Base-by-base conservation (phyloP, 2,888 invertebrate genomes). In the Metallyticus violacea region DNA sequence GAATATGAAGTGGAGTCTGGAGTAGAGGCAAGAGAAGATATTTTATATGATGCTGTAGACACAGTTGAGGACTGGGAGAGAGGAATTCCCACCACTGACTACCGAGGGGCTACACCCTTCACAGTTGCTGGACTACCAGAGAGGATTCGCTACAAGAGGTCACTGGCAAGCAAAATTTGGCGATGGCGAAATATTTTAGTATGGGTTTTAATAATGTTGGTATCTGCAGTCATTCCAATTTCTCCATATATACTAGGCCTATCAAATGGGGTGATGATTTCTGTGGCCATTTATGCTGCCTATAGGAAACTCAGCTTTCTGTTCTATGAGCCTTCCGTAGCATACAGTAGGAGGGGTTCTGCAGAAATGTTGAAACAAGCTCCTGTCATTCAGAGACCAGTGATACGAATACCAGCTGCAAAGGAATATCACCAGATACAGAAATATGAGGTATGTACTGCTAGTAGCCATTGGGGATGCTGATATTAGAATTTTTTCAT, bases 1-100 rank as follows among this genome's bases (percentile, higher is more conserved):
- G 88, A 88, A 87, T 92, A 82, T 89, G 93, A 93, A 87, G 93
- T 93, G 0, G 93, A 93, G 90, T 93, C 93, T 0, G 93, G 93
- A 6, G 90, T 93, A 25, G 93, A 93, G 89, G 93, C 93, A 0
- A 89, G 93, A 26, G 93, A 93, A 90, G 93, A 93, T 77, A 88
- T 15, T 4, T 62, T 62, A 15, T 62, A 62, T 62, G 40, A 26
- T 7, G n/a, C n/a, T 26, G 28, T 62, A 27, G 29, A n/a, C 30
- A 28, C 9, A 25, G 40, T 78, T 7, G 30, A 28, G 22, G 77
- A 82, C n/a, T 29, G 62, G n/a, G 76, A 83, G 7, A 40, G 27
- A 6, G 22, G 76, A n/a, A 76, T 88, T 26, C 83, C 85, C 7
- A 86, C 86, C n/a, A 87, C 85, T 26, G 88, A 88, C 28, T 88